Evolutionary conservation across 92 coral and sea anemone genomes (phyloP), one percentile per base, ranked within the genome.

Genomic region (Metridium senile): DNA sequence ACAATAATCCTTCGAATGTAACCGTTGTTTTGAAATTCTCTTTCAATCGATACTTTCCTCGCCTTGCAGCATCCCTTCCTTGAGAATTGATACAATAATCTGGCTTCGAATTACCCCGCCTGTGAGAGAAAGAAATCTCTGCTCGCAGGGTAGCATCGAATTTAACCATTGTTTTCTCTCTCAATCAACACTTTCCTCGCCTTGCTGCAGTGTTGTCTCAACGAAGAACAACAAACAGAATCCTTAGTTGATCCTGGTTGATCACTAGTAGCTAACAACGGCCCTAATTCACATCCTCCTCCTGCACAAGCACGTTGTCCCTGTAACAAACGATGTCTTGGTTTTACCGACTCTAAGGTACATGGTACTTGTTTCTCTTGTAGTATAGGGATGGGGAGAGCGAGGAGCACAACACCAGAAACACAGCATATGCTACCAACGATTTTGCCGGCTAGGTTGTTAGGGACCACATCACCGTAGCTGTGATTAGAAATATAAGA

Each of bases 321-420:
- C 20, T 77, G 87, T 22, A 75, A 74, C 29, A 75, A 46, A 2
- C 88, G 81, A 51, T 79, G 89, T 28, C 97, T 81, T 81, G 97
- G 82, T 74, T 93, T 92, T 84, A 92, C 91, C 20, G 97, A 85
- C 56, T 76, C 97, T 34, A 92, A 54, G 17, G 97, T 92, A 79
- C 97, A 92, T 0, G 97, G 97, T 0, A 92, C 97, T 68, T 94
- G 97, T 66, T 94, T 94, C 59, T 94, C 98, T 63, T 94, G 98
- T 9, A 94, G 93, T 11, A 94, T 93, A 17, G 98, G 98, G 49
- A 94, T 93, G 2, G 97, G 97, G 9, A 94, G 71, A 27, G 98
- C 97, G 0, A 94, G 93, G 0, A 94, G 85, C 43, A 95, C 97
- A 9, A 95, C 96, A 17, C 99, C 99, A 0, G 97, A 93, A 6